A percentile compares a stretch with the other conserved stretches of the same genome.
These are phyloP conservation scores for Erythrolamprus reginae DNA, from an alignment of 2,113 vertebrate species.

Conservation along the genomic window DNA sequence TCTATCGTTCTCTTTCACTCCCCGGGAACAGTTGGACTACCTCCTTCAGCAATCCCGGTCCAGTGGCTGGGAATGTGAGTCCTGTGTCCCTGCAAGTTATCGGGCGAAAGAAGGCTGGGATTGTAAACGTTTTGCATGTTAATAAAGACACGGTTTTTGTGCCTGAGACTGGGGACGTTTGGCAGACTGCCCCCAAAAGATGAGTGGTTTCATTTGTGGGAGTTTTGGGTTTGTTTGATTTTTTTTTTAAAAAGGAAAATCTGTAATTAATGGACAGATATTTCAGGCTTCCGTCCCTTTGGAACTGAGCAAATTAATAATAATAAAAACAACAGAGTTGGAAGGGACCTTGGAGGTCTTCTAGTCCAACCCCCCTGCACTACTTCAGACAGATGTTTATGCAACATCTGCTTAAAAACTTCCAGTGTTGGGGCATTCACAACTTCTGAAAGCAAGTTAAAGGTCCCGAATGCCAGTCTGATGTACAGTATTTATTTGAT, in stretches of 20 bases:
- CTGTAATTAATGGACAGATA: not conserved
- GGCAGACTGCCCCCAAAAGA: not conserved
- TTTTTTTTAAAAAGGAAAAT: not conserved
- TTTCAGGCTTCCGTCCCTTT: not conserved
- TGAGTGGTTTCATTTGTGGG: not conserved
- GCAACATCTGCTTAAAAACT: too few relatives aligned
- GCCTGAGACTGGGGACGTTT: not conserved
- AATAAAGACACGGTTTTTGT: not conserved
- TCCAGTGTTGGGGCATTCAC: too few relatives aligned
- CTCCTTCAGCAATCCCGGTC: not conserved
- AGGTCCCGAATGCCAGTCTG: not conserved
- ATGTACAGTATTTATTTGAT: not conserved
- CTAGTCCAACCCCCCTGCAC: too few relatives aligned
- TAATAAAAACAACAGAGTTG: too few relatives aligned
- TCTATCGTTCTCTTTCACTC: not conserved
- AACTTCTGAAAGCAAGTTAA: not conserved
- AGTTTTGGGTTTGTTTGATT: not conserved
- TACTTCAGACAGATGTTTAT: too few relatives aligned
- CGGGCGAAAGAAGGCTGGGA: not conserved
- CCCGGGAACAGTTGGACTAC: not conserved
- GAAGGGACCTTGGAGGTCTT: too few relatives aligned
- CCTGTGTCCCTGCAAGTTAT: not conserved
- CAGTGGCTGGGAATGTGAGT: not conserved
- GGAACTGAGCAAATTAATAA: too few relatives aligned
- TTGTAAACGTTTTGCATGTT: not conserved